Conservation (phyloP, 2,113 vertebrate genomes). For the Nycticorax nycticorax region DNA sequence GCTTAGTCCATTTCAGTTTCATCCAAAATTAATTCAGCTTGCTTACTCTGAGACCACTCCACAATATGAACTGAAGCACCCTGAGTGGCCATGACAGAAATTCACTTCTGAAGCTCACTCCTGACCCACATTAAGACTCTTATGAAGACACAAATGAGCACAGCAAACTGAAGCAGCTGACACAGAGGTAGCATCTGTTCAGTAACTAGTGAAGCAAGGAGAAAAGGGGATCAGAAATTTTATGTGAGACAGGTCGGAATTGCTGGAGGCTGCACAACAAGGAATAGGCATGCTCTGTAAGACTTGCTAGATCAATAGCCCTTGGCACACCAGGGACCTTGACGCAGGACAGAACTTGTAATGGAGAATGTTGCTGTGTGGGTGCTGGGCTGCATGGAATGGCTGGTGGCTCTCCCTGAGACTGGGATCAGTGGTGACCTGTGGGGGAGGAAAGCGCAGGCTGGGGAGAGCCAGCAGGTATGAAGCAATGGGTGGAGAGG, state of each 20-base stretch:
- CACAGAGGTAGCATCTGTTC: background rate
- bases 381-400: background rate
- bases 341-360: background rate
- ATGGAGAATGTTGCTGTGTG: background rate
- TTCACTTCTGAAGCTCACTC: background rate
- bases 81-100: background rate
- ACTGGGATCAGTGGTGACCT: background rate
- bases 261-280: background rate
- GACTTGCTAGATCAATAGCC: background rate
- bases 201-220: background rate
- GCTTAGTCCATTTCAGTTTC: background rate
- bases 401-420: background rate
- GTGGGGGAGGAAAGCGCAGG: background rate
- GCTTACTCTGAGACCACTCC: background rate
- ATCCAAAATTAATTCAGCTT: background rate
- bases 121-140: background rate
- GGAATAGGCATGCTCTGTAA: background rate
- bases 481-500: background rate
- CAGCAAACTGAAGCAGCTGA: background rate
- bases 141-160: background rate
- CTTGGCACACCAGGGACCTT: background rate
- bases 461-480: background rate
- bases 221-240: background rate
- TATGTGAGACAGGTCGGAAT: background rate
- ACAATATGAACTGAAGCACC: background rate